phyloP scores from a whole-genome alignment of 2,888 invertebrate genomes.

The Drosophila robusta region DNA sequence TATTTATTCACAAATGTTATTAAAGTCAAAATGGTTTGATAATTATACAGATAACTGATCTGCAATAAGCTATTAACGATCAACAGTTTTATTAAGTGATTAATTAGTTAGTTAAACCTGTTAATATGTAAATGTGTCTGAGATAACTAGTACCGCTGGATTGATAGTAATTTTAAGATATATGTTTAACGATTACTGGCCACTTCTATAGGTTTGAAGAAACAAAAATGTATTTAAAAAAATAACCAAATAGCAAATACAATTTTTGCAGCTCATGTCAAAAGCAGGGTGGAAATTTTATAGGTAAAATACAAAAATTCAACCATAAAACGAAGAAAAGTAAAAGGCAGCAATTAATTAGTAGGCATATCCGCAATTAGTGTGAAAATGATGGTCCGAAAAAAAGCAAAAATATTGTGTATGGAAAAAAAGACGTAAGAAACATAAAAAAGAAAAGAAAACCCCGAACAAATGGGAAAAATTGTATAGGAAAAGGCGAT shows the following conservation, averaged over 20 bases:
- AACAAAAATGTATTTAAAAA: no score
- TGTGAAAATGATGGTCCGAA: conserved; percentile 73
- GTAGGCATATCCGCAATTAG: conserved; percentile 77
- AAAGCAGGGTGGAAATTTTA: conserved; percentile 47
- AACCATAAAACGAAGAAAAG: conserved; percentile 31
- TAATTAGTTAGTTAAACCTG: background rate
- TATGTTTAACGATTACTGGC: background rate
- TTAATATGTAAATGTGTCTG: background rate
- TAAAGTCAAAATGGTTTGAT: no score
- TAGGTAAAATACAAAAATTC: conserved; percentile 7
- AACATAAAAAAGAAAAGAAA: conserved; percentile 12
- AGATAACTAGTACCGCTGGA: background rate
- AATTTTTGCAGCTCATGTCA: background rate
- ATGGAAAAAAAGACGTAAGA: conserved; percentile 34
- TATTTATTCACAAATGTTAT: no score
- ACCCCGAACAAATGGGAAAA: conserved; percentile 24
- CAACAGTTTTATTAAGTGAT: no score
- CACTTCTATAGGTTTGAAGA: no score
- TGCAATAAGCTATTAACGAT: no score
- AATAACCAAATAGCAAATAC: background rate
- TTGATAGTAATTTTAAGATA: background rate
- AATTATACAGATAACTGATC: no score
- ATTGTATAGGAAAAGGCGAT: conserved; percentile 41
- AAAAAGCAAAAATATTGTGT: conserved; percentile 45
- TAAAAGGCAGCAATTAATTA: conserved; percentile 66